Evolutionary conservation across 2,888 invertebrate species (phyloP).

Genomic region (Drepanosiphum platanoidis): DNA sequence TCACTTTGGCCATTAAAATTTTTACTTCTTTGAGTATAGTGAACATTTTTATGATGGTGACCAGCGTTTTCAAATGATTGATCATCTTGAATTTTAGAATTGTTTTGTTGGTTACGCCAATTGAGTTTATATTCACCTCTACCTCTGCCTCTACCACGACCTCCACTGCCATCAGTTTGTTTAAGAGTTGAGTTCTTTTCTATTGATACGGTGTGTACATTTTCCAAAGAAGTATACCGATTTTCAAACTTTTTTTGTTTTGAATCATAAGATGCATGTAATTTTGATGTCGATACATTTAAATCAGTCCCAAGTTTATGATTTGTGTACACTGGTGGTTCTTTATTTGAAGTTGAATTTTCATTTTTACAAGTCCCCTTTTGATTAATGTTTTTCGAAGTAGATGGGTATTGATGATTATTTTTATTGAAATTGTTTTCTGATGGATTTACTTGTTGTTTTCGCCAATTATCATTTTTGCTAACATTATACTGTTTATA

Average conservation of each 20-base stretch:
- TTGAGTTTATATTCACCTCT: neutral
- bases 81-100: neutral
- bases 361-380: neutral
- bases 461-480: neutral
- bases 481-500: neutral
- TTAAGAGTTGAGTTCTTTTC: neutral
- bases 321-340: neutral
- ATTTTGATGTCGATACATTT: neutral
- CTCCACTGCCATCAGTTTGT: neutral
- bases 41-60: neutral
- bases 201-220: neutral
- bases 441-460: neutral
- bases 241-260: neutral
- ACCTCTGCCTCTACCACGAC: neutral
- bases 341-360: neutral
- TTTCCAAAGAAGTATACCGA: neutral
- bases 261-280: neutral
- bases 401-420: neutral
- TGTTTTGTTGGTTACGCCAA: neutral
- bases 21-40: neutral
- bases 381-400: neutral
- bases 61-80: neutral
- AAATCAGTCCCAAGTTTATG: neutral
- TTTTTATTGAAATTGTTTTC: neutral
- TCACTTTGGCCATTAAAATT: neutral